Base-by-base conservation (phyloP, 2,888 invertebrate genomes). In the Amblyjoppa proteus region DNA sequence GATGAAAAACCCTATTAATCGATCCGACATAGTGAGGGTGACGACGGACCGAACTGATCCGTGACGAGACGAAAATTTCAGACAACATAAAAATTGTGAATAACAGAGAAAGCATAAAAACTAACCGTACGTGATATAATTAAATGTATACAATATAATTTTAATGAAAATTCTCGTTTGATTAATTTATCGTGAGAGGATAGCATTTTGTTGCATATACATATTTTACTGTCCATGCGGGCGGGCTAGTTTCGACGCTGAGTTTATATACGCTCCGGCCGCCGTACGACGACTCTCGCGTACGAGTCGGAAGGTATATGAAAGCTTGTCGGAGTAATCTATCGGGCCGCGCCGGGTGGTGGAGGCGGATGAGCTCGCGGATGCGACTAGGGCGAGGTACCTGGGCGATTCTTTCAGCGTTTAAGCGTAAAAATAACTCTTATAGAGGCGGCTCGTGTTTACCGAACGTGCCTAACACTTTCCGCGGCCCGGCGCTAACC, bases 391-490 rank as follows among this genome's bases (percentile, higher is more conserved):
- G 45, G 81, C 53, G 58, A 56, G 66, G 64, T 64, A 49, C 25
- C 38, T 49, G 28, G 49, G 61, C 41, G 16, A 34, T 51, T 66
- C 66, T 77, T 77, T 56, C 28, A 61, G 64, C 71, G 56, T 49
- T 58, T 82, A 28, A 58, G 68, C 41, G 79, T 86, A 87, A 86
- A 86, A 87, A 86, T 86, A 87, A 84, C 80, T 78, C 53, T 51
- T 71, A 86, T 83, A 85, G 69, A 75, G 78, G 69, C 83, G 83
- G 78, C 45, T 79, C 82, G 69, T 86, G 84, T 87, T 86, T 87
- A 86, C 80, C 74, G 86, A 86, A 87, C 86, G 87, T 86, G 87
- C 84, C 84, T 84, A 87, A 80, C 58, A 74, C 77, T 84, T 74
- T 81, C 76, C 70, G 41, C 41, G 25, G 58, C 58, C 64, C 31